Conservation (phyloP, 1,140 invertebrate genomes). For the Capitella teleta region DNA sequence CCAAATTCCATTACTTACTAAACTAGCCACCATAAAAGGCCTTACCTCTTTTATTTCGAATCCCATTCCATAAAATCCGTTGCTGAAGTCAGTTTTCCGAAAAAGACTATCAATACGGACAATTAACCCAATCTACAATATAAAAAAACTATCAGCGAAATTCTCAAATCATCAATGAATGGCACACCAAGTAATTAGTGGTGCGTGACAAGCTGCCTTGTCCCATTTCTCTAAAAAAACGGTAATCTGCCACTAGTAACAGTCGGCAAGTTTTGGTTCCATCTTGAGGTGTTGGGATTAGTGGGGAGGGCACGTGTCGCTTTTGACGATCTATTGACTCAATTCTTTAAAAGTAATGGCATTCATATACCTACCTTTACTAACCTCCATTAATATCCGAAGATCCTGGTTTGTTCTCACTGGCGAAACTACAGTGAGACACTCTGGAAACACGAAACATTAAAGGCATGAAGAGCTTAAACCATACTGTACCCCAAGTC, state of each 20-base stretch:
- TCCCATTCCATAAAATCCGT: slow-evolving; percentile 45
- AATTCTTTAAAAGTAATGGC: background rate
- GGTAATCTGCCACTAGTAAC: slow-evolving; percentile 84
- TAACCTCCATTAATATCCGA: too few species aligned
- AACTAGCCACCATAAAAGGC: background rate
- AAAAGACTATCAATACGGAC: slow-evolving; percentile 90
- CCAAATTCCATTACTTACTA: too few species aligned
- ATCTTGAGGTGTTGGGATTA: slow-evolving; percentile 24
- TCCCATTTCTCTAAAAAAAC: slow-evolving; percentile 93
- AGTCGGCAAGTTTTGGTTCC: slow-evolving; percentile 64
- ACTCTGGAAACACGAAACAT: background rate
- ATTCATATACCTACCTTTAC: background rate
- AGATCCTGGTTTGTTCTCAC: too few species aligned
- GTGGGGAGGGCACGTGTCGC: too few species aligned
- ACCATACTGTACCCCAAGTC: slow-evolving; percentile 17
- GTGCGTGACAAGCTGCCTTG: slow-evolving; percentile 84
- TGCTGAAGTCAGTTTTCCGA: slow-evolving; percentile 83
- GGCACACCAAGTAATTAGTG: slow-evolving; percentile 79
- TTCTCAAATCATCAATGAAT: slow-evolving; percentile 21
- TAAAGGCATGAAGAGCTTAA: background rate
- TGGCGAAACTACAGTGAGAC: background rate
- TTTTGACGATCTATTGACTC: background rate
- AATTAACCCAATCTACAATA: slow-evolving; percentile 73
- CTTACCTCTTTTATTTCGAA: slow-evolving; percentile 18
- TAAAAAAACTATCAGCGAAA: background rate